phyloP scores from a whole-genome alignment of 2,888 invertebrate genomes.

The Ectemnius continuus region DNA sequence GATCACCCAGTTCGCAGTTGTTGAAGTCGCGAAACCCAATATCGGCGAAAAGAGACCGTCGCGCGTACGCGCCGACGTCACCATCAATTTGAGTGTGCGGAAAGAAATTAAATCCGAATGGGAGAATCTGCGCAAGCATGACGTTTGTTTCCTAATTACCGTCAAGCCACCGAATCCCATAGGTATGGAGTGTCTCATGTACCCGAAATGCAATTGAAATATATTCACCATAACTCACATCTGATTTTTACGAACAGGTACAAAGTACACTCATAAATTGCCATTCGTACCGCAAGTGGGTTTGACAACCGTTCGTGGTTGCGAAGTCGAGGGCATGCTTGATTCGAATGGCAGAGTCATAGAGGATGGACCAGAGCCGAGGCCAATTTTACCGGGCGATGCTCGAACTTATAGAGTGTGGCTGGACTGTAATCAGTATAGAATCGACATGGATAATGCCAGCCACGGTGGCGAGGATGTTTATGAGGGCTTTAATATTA shows the following conservation, averaged over 20 bases:
- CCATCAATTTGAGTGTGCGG: conserved; percentile 93
- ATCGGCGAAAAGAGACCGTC: conserved; percentile 97
- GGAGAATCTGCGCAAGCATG: conserved; percentile 97
- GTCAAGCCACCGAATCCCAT: conserved; percentile 91
- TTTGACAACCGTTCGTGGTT: conserved; percentile 94
- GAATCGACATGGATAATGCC: conserved; percentile 91
- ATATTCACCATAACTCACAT: background rate
- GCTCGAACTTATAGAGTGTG: conserved; percentile 95
- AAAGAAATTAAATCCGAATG: conserved; percentile 97
- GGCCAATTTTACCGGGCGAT: conserved; percentile 92
- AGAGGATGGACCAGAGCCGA: conserved; percentile 96
- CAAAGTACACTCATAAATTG: conserved; percentile 88
- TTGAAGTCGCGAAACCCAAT: conserved; percentile 95
- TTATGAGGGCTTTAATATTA: conserved; percentile 95
- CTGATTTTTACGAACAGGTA: conserved; percentile 78
- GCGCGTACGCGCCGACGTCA: conserved; percentile 95
- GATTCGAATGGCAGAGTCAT: conserved; percentile 97
- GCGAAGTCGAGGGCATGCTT: conserved; percentile 99
- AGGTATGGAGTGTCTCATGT: conserved; percentile 79
- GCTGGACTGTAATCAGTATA: conserved; percentile 98
- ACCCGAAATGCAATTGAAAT: conserved; percentile 22
- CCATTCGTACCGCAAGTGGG: conserved; percentile 96
- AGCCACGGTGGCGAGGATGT: conserved; percentile 91
- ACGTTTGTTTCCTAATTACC: conserved; percentile 97
- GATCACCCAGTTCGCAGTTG: conserved; percentile 93